These are phyloP conservation scores for Eurystomus glaucurus DNA, from an alignment of 2,797 vertebrate species.

Conservation along the genomic window DNA sequence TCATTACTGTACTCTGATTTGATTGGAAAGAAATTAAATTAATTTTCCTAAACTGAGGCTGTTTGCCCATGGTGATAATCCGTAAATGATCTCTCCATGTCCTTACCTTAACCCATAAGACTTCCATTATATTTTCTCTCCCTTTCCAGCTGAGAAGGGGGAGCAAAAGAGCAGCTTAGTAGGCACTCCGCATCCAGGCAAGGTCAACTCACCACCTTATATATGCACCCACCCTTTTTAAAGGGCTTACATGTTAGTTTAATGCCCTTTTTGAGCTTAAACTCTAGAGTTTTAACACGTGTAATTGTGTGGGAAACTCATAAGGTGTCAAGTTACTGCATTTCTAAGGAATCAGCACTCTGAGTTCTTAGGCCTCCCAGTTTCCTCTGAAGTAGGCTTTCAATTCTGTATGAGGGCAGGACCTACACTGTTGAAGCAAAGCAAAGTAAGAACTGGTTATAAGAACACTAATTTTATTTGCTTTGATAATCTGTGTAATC, in stretches of 20 bases:
- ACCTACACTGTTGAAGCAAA: neutral
- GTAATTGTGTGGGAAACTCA: neutral
- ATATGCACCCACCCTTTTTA: neutral
- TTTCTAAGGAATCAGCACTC: neutral
- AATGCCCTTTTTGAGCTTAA: neutral
- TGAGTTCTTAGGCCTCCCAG: neutral
- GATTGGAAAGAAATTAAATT: neutral
- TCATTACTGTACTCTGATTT: neutral
- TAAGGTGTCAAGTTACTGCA: neutral
- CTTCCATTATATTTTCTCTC: neutral
- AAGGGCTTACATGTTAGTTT: neutral
- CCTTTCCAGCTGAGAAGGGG: accelerated
- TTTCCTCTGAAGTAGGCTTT: neutral
- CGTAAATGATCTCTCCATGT: neutral
- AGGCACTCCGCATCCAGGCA: neutral
- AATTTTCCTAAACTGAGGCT: neutral
- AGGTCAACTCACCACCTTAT: neutral
- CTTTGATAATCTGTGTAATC: neutral
- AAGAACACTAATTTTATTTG: neutral
- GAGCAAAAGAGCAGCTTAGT: neutral
- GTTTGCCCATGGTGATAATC: accelerated
- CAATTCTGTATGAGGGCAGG: neutral
- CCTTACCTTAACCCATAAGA: accelerated
- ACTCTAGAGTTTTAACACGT: neutral
- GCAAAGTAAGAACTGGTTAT: neutral